phyloP scores from a whole-genome alignment of 2,888 invertebrate genomes.

The Tholera decimalis region DNA sequence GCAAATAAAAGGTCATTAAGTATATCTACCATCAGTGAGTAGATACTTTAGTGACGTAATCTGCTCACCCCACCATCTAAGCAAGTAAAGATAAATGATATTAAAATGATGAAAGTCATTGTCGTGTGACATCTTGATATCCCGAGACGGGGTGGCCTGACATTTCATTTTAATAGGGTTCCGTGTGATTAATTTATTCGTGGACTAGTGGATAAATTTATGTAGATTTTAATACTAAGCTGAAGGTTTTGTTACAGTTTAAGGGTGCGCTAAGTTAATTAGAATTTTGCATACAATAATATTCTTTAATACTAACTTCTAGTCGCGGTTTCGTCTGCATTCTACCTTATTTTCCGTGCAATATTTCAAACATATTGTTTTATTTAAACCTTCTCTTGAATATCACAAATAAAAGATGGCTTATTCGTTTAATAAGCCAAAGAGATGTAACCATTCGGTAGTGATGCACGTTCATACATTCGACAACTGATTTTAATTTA shows the following conservation, averaged over 20 bases:
- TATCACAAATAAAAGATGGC: too few species aligned
- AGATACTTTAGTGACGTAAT: slow-evolving; percentile 28
- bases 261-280: not conserved
- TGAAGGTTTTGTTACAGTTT: not conserved
- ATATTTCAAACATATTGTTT: too few species aligned
- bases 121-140: slow-evolving; percentile 56
- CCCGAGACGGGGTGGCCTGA: slow-evolving; percentile 46
- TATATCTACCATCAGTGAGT: not conserved
- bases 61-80: slow-evolving; percentile 29
- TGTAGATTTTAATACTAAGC: not conserved
- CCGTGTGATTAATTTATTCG: slow-evolving; percentile 58
- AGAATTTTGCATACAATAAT: too few species aligned
- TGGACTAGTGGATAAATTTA: slow-evolving; percentile 35
- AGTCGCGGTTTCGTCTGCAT: too few species aligned
- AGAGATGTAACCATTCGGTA: too few species aligned
- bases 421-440: too few species aligned
- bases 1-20: not conserved
- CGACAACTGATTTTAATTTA: too few species aligned
- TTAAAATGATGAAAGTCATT: slow-evolving; percentile 75
- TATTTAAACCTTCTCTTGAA: too few species aligned
- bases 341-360: too few species aligned
- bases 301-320: too few species aligned
- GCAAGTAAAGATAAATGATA: slow-evolving; percentile 62
- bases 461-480: too few species aligned
- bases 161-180: slow-evolving; percentile 59